phyloP scores from a whole-genome alignment of 2,888 invertebrate species.

The Nudaria mundana region DNA sequence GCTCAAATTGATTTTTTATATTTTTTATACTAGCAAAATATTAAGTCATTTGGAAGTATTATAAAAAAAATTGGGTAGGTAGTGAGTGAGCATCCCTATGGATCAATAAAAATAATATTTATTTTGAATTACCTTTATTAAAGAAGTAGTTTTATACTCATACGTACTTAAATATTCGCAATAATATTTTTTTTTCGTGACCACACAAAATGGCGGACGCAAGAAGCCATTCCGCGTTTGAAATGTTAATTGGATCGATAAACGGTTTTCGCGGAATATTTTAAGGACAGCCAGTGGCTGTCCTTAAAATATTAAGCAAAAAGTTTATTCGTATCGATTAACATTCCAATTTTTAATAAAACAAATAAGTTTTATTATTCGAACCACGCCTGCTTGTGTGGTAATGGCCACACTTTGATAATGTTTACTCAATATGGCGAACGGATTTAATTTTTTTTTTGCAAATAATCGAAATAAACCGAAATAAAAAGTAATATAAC shows the following conservation, averaged over 20 bases:
- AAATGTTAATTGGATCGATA: slow-evolving; percentile 77
- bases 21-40: too few relatives aligned
- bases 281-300: slow-evolving; percentile 33
- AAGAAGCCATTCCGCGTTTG: slow-evolving; percentile 69
- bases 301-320: too few relatives aligned
- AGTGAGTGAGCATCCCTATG: too few relatives aligned
- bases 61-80: too few relatives aligned
- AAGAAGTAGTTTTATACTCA: neutral
- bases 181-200: slow-evolving; percentile 37
- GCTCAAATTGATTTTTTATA: too few relatives aligned
- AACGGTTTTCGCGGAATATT: slow-evolving; percentile 62
- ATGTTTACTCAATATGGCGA: slow-evolving; percentile 47
- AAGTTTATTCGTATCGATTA: slow-evolving; percentile 53
- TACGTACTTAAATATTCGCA: too few relatives aligned
- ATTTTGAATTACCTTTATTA: too few relatives aligned
- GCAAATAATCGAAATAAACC: too few relatives aligned
- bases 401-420: slow-evolving; percentile 45
- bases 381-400: slow-evolving; percentile 56
- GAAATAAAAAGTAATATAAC: too few relatives aligned
- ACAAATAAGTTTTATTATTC: slow-evolving; percentile 65
- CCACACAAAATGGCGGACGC: slow-evolving; percentile 63
- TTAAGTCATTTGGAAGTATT: too few relatives aligned
- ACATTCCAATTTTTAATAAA: slow-evolving; percentile 54
- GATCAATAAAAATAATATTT: too few relatives aligned
- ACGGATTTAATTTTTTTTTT: too few relatives aligned